phyloP scores from a whole-genome alignment of 1,140 invertebrate genomes.

The Venturia canescens region DNA sequence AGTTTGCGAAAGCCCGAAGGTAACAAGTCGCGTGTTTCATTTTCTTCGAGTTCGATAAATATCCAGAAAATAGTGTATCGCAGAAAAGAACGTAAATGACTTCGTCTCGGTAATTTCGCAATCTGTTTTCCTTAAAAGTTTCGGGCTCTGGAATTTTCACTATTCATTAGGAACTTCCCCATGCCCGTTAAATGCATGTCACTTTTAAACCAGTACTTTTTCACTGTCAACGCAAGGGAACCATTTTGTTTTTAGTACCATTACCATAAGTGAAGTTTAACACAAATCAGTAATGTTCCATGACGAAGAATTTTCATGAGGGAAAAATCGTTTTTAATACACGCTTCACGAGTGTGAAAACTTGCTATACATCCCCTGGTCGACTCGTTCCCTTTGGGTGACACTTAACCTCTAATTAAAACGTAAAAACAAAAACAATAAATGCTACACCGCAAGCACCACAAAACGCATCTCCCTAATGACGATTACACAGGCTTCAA shows the following conservation, averaged over 20 bases:
- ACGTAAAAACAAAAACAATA: conserved; percentile 50
- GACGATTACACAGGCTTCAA: conserved; percentile 40
- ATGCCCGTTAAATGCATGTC: conserved; percentile 68
- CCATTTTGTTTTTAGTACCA: background rate
- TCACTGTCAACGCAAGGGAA: conserved; percentile 26
- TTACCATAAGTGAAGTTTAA: background rate
- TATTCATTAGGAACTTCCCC: conserved; percentile 56
- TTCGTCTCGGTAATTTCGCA: too few species aligned
- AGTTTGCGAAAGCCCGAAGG: too few species aligned
- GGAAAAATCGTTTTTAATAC: background rate
- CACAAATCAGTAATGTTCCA: background rate
- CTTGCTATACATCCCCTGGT: background rate
- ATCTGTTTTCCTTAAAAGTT: too few species aligned
- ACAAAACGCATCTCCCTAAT: conserved; percentile 56
- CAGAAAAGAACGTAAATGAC: too few species aligned
- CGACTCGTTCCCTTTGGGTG: background rate
- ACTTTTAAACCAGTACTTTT: background rate
- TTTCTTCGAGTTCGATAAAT: too few species aligned
- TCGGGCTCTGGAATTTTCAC: conserved; percentile 8
- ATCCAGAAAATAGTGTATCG: too few species aligned
- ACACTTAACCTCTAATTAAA: conserved; percentile 26
- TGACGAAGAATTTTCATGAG: background rate
- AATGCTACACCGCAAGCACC: conserved; percentile 75
- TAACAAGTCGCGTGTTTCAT: too few species aligned
- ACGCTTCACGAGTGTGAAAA: background rate